Base-by-base conservation (phyloP, 2,113 vertebrate genomes). In the Machaerirhynchus nigripectus region DNA sequence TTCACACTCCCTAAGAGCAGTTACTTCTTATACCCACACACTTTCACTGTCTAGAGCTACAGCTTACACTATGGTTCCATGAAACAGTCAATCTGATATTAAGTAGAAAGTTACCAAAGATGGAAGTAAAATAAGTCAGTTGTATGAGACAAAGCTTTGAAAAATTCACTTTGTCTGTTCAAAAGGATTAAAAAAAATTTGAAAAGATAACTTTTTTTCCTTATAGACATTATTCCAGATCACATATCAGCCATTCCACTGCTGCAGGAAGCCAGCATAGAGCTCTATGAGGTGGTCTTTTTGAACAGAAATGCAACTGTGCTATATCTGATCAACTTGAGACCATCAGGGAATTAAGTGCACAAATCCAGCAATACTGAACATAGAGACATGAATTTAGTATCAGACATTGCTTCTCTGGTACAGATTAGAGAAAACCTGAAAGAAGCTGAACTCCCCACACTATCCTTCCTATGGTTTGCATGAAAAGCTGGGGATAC, bases 171-270 rank as follows among this genome's bases (percentile, higher is more conserved):
- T 77, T 73, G 33, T 55, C 35, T 11, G 18, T 78, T 94, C 68
- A 93, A 87, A 94, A 87, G 56, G 35, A 63, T 69, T 82, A n/a
- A 12, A 84, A 82, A 82, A 91, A 73, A 75, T 93, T 93, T 94
- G 69, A 87, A 96, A 46, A 68, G 49, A 13, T 78, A 80, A 55
- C 70, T 47, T 74, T 86, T 86, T 87, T 94, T 60, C 57, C 35
- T 37, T 47, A 11, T 30, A 91, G 28, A 60, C 40, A 49, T 91
- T 78, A 81, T 91, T 91, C 61, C 44, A 82, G 77, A 87, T 79
- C 87, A 79, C 40, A 44, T 49, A 92, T 47, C 30, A 46, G 47
- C 33, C 22, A 1, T 87, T 78, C 33, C 28, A 57, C 63, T 69
- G 67, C 80, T 86, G 76, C 55, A 84, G 84, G 95, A 94, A 91